Evolutionary conservation across 1,140 invertebrate species (phyloP).

Genomic region (Formica selysi): DNA sequence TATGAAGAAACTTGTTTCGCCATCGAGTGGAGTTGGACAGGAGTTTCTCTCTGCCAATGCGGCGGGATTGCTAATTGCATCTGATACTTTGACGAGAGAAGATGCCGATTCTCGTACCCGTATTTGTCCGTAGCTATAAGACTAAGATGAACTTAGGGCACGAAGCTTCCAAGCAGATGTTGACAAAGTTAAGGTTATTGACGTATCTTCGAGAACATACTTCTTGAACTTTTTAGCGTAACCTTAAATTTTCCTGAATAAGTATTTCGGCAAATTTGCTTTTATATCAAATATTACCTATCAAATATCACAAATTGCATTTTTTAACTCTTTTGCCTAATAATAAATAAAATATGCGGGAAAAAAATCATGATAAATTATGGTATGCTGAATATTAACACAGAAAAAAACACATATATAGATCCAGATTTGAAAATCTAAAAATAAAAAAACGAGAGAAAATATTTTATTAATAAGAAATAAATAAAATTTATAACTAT

Average conservation of each 20-base stretch:
- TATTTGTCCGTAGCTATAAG: constrained; percentile 42
- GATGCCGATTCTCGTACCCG: constrained; percentile 37
- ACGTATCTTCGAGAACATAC: background rate
- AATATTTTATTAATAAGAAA: background rate
- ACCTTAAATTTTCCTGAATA: background rate
- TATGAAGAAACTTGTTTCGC: constrained; percentile 60
- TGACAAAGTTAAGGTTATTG: constrained; percentile 19
- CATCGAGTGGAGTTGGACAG: constrained; percentile 43
- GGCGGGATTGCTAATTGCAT: constrained; percentile 57
- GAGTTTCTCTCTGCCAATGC: constrained; percentile 44
- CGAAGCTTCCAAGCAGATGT: constrained; percentile 11
- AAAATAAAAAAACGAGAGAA: background rate
- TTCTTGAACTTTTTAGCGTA: background rate
- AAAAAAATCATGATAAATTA: background rate
- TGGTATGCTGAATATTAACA: background rate
- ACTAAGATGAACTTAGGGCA: constrained; percentile 19
- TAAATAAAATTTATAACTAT: background rate
- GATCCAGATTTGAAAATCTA: background rate
- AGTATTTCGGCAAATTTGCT: background rate
- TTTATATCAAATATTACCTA: background rate
- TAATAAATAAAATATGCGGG: background rate
- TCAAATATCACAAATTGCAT: background rate
- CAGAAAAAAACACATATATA: background rate
- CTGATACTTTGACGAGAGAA: constrained; percentile 56
- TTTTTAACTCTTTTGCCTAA: background rate